phyloP scores from a whole-genome alignment of 2,888 invertebrate species.

The Argyresthia albistria region DNA sequence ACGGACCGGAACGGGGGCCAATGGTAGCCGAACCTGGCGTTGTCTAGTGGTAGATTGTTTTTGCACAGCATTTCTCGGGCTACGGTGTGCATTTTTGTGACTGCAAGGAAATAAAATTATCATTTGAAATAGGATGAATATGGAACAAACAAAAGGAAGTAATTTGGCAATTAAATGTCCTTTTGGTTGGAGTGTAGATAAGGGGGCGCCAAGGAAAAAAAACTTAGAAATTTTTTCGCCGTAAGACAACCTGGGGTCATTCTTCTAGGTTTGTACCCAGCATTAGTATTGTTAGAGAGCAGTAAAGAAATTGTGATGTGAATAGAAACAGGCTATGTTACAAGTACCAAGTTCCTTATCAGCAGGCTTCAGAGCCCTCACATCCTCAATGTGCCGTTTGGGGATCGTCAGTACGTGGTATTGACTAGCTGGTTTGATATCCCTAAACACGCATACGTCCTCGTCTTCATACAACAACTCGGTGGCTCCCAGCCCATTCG shows the following conservation, averaged over 20 bases:
- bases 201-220: too few species aligned
- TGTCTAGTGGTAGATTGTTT: slow-evolving; percentile 51
- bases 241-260: too few species aligned
- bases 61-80: slow-evolving; percentile 54
- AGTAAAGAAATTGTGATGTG: too few species aligned
- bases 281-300: too few species aligned
- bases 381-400: slow-evolving; percentile 82
- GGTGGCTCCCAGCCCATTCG: slow-evolving; percentile 71
- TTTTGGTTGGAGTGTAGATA: too few species aligned
- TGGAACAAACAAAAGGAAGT: too few species aligned
- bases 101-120: slow-evolving; percentile 49
- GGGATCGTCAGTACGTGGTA: slow-evolving; percentile 87
- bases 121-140: background rate
- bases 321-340: too few species aligned
- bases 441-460: slow-evolving; percentile 83
- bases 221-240: too few species aligned
- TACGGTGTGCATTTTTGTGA: slow-evolving; percentile 75
- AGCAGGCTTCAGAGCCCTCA: slow-evolving; percentile 75
- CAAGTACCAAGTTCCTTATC: slow-evolving; percentile 79
- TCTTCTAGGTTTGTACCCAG: too few species aligned
- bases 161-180: too few species aligned
- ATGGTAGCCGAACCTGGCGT: slow-evolving; percentile 82
- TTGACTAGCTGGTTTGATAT: slow-evolving; percentile 85
- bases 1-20: slow-evolving; percentile 93
- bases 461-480: slow-evolving; percentile 81